These are phyloP conservation scores for Stegodyphus mimosarum DNA, from an alignment of 1,140 invertebrate genomes.

Conservation along the genomic window DNA sequence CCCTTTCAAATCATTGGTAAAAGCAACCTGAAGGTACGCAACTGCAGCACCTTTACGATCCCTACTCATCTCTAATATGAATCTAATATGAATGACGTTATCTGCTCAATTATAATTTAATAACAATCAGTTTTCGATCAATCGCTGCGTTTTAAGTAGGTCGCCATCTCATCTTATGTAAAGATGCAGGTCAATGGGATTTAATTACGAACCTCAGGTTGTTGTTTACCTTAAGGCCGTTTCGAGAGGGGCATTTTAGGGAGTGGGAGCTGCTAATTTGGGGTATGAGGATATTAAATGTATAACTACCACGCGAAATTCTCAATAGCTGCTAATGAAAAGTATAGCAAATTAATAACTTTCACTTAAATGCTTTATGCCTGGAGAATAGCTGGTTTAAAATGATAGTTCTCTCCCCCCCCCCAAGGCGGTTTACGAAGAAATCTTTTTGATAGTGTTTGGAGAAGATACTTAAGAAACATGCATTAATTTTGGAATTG, in stretches of 20 bases:
- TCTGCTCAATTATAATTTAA: constrained; percentile 47
- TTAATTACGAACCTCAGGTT: constrained; percentile 25
- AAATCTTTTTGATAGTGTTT: no score
- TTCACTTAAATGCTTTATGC: not conserved
- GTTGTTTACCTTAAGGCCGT: constrained; percentile 30
- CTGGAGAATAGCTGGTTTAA: not conserved
- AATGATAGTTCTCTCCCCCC: not conserved
- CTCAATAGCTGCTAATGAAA: no score
- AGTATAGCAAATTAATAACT: not conserved
- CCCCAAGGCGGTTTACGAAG: not conserved
- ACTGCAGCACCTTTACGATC: no score
- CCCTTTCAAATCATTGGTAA: no score
- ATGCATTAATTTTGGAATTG: no score
- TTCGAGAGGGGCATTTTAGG: not conserved
- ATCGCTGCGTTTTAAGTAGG: not conserved
- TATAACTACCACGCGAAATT: not conserved
- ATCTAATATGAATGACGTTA: constrained; percentile 25
- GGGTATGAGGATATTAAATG: not conserved
- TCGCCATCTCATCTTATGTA: not conserved
- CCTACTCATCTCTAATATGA: no score
- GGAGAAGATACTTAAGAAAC: no score
- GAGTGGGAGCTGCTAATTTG: not conserved
- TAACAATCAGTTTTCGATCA: constrained; percentile 6
- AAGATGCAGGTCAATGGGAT: constrained; percentile 48
- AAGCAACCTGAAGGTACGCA: no score